Evolutionary conservation across 2,113 vertebrate species (phyloP), one percentile per base, ranked within the genome.

Genomic region (Chloropsis cyanopogon): DNA sequence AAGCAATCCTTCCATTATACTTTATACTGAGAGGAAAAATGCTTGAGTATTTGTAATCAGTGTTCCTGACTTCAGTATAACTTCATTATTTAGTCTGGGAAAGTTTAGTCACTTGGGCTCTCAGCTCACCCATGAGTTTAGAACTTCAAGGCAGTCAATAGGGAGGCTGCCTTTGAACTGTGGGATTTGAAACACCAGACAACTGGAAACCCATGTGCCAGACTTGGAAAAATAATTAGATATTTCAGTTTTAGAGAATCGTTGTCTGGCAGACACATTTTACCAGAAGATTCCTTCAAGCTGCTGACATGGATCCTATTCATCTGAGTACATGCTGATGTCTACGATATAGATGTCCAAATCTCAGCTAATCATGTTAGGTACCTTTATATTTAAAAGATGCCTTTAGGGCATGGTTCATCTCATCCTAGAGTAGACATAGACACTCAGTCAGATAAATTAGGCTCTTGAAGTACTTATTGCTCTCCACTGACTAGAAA

Each of bases 401-500:
- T 63, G 59, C 70, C 78, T 93, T 94, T 76, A 94, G 66, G 69
- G 35, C 61, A 91, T 79, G 73, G 78, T 93, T 95, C 78, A 68
- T 85, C 70, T 87, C 61, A 72, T 85, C 61, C 70, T 85, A 76
- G 49, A 91, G 49, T n/a, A 87, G 87, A 75, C 84, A 68, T n/a
- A 80, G 35, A 75, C 25, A 68, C 90, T 95, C 70, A 66, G 26
- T 56, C 65, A 95, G 81, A 92, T 35, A 80, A 83, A 93, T 95
- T 93, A 79, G 47, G 41, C 25, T 86, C 61, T 87, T 87, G 69
- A 95, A 82, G 14, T 84, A 89, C 52, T 89, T 93, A 91, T 8
- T 91, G 52, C 52, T 96, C 84, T 91, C 77, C 52, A 31, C 29
- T 84, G 85, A 87, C 44, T 94, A 87, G 78, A 94, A 95, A 94